These are phyloP conservation scores for Aphis gossypii DNA, from an alignment of 1,140 invertebrate species.

Conservation along the genomic window DNA sequence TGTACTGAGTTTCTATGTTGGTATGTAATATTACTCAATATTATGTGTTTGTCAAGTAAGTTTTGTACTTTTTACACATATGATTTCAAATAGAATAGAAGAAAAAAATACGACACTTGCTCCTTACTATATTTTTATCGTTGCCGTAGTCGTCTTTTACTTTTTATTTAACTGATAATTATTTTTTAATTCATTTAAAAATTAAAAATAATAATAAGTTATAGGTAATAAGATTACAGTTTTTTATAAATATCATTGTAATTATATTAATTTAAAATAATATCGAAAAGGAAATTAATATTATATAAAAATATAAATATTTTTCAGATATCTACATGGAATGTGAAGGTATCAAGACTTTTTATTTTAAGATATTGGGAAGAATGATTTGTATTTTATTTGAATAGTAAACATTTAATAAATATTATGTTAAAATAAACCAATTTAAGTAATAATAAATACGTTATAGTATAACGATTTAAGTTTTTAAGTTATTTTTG, in stretches of 20 bases:
- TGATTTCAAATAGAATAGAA: neutral
- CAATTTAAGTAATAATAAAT: neutral
- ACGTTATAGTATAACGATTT: neutral
- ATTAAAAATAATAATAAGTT: no score
- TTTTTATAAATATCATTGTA: neutral
- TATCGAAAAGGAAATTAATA: neutral
- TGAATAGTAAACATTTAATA: no score
- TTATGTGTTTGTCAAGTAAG: neutral
- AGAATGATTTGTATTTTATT: neutral
- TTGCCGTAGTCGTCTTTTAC: no score
- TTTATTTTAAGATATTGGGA: neutral
- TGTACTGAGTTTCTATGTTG: no score
- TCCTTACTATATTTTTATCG: neutral
- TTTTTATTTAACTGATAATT: no score
- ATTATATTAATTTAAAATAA: neutral
- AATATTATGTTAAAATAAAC: no score
- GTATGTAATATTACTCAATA: no score
- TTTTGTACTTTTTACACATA: neutral
- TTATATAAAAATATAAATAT: neutral
- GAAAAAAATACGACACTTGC: neutral
- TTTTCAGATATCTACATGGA: neutral
- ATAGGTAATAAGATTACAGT: neutral
- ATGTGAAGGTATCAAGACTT: neutral
- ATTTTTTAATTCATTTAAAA: no score
- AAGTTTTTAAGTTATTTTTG: neutral